Conservation (phyloP, 1,140 invertebrate genomes). For the Saccostrea cuccullata region DNA sequence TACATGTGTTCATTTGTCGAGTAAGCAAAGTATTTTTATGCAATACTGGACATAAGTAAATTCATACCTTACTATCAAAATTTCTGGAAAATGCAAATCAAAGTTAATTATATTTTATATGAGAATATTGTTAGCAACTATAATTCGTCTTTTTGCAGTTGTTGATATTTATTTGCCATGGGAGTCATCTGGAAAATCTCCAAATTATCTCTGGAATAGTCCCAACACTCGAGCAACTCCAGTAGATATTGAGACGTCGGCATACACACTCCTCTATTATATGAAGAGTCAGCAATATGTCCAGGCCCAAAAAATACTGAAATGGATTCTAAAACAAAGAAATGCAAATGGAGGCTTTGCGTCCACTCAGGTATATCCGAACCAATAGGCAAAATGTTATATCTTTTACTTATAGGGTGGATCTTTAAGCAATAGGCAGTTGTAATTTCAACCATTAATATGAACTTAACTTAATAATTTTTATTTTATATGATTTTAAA, state of each 20-base stretch:
- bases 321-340: constrained; percentile 25
- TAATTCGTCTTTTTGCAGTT: background rate
- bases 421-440: background rate
- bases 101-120: no score
- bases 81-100: no score
- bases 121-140: background rate
- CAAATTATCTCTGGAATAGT: background rate
- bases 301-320: background rate
- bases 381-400: background rate
- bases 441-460: background rate
- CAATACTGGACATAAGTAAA: no score
- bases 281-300: background rate
- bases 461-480: background rate
- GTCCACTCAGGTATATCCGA: constrained; percentile 15
- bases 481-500: background rate
- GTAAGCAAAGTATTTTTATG: no score
- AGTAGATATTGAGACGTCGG: constrained; percentile 22
- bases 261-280: constrained; percentile 12
- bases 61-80: no score
- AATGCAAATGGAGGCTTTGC: constrained; percentile 35
- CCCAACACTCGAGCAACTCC: background rate
- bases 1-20: background rate
- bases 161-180: background rate
- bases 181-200: background rate
- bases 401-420: background rate